These are phyloP conservation scores for Netelia melanura DNA, from an alignment of 2,888 invertebrate genomes.

Conservation along the genomic window DNA sequence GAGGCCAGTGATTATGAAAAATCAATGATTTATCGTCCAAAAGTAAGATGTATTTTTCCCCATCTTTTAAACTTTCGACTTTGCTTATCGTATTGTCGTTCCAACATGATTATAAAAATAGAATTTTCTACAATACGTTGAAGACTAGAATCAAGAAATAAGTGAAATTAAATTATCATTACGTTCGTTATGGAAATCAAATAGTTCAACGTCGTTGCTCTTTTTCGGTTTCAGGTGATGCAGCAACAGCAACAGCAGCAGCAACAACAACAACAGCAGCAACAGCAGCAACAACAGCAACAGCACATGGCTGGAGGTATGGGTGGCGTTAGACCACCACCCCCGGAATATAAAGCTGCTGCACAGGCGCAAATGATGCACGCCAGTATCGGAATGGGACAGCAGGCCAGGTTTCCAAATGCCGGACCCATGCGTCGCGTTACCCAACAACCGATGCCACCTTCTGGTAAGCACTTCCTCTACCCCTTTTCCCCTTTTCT, in stretches of 20 bases:
- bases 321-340: slow-evolving; percentile 89
- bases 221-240: slow-evolving; percentile 77
- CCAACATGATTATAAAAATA: too few species aligned
- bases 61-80: background rate
- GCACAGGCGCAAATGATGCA: slow-evolving; percentile 88
- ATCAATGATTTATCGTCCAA: background rate
- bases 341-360: slow-evolving; percentile 93
- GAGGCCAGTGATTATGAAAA: background rate
- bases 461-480: slow-evolving; percentile 86
- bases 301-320: slow-evolving; percentile 81
- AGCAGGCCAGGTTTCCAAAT: slow-evolving; percentile 85
- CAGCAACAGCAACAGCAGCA: slow-evolving; percentile 84
- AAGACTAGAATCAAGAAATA: background rate
- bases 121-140: background rate
- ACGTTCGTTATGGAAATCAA: background rate
- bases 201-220: slow-evolving; percentile 6
- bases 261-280: slow-evolving; percentile 84
- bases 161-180: background rate
- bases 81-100: too few species aligned
- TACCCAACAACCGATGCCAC: slow-evolving; percentile 90
- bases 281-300: slow-evolving; percentile 85
- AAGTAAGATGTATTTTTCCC: background rate
- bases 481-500: background rate
- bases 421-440: slow-evolving; percentile 87
- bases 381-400: slow-evolving; percentile 84